Evolutionary conservation across 92 coral and sea anemone genomes (phyloP), one percentile per base, ranked within the genome.

Genomic region (Meandrina meandrites): DNA sequence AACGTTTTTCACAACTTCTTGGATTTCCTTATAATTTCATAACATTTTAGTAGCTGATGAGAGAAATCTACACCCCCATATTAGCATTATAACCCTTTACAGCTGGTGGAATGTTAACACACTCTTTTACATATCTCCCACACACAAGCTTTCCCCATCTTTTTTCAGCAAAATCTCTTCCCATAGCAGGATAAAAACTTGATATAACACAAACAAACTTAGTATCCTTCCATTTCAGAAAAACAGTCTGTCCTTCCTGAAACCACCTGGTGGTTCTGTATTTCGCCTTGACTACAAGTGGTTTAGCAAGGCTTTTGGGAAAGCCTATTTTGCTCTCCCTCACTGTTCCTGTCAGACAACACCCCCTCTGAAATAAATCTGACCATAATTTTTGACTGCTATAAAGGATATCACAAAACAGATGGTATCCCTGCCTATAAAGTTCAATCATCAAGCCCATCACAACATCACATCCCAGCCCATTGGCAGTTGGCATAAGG

Each of bases 61-160:
- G 89, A 89, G 58, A 69, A 66, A 78, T 85, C 89, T 19, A 85
- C 83, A 35, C 89, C 89, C 82, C 82, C 92, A 89, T 84, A 2
- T 57, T 4, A 62, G 53, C 53, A 48, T 48, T 48, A n/a, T 75
- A 64, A 76, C 83, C 81, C 45, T 87, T 85, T 19, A 77, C 12
- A 48, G 53, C 53, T 48, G 53, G 53, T 48, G 53, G 53, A 48
- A 48, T 48, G 53, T 48, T 48, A 13, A 48, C 53, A 7, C 14
- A 13, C 1, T 48, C 53, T 48, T 48, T 56, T 56, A 19, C 24
- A 19, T 56, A 16, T 56, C 24, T 56, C 24, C 62, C 24, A 16
- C 5, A 1, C 62, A 16, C 24, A 11, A 16, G 21, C 17, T 56
- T 56, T 2, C 62, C 62, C 62, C 8, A 11, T 10, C 62, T 24